These are phyloP conservation scores for Alsophila aescularia DNA, from an alignment of 2,888 invertebrate species.

Conservation along the genomic window DNA sequence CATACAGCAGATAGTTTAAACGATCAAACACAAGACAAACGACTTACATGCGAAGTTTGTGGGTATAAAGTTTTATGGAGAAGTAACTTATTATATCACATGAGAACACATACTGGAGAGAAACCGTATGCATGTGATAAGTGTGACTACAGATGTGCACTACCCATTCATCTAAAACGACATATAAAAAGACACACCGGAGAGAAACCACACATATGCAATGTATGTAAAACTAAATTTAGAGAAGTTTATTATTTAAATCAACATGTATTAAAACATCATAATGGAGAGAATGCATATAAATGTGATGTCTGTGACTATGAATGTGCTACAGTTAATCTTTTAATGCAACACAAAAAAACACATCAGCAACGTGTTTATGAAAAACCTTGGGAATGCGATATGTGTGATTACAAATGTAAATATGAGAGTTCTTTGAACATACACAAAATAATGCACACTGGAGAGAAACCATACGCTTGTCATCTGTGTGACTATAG, in stretches of 20 bases:
- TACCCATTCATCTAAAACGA: not conserved
- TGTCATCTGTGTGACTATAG: not conserved
- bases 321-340: too few relatives aligned
- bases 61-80: conserved; percentile 1
- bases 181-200: not conserved
- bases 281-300: too few relatives aligned
- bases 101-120: not conserved
- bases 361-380: not conserved
- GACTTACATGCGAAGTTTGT: not conserved
- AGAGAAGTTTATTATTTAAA: too few relatives aligned
- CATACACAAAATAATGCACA: not conserved
- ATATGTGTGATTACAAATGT: not conserved
- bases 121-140: conserved; percentile 7
- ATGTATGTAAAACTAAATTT: not conserved
- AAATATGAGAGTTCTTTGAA: not conserved
- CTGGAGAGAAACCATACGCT: not conserved
- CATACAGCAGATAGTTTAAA: conserved; percentile 4
- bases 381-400: not conserved
- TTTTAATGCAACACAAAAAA: not conserved
- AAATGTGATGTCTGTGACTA: too few relatives aligned
- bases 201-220: not conserved
- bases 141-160: not conserved
- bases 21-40: not conserved
- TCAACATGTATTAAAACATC: too few relatives aligned
- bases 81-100: not conserved